phyloP scores from a whole-genome alignment of 2,797 vertebrate genomes.

The Chelon auratus region DNA sequence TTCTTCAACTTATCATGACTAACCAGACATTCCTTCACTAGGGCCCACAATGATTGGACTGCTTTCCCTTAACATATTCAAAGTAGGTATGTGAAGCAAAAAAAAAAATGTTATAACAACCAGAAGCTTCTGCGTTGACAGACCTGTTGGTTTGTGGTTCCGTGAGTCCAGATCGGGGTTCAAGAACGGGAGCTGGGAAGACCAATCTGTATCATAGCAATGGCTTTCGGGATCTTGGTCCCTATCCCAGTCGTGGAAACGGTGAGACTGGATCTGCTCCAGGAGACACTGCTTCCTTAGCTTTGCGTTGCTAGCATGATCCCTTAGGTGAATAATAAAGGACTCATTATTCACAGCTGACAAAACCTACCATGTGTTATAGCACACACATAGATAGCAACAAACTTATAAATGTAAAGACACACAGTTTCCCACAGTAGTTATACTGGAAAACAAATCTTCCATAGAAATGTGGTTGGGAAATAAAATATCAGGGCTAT shows the following conservation, averaged over 20 bases:
- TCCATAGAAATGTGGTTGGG: neutral
- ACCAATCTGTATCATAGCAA: constrained; percentile 81
- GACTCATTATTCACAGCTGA: neutral
- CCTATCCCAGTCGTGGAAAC: constrained; percentile 89
- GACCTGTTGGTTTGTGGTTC: constrained; percentile 69
- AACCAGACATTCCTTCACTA: neutral
- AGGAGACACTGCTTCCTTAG: constrained; percentile 87
- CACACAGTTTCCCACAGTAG: too few relatives aligned
- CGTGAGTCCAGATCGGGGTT: constrained; percentile 87
- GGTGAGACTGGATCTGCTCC: constrained; percentile 88
- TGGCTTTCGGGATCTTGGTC: constrained; percentile 87
- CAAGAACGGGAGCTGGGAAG: constrained; percentile 83
- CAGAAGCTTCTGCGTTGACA: neutral
- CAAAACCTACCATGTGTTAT: neutral
- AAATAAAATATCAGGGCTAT: neutral
- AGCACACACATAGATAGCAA: neutral
- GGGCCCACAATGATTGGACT: too few relatives aligned
- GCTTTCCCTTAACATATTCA: too few relatives aligned
- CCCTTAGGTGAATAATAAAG: constrained; percentile 76
- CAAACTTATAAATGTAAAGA: neutral
- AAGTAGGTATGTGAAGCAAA: neutral
- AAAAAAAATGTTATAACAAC: neutral
- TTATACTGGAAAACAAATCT: neutral
- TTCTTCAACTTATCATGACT: neutral
- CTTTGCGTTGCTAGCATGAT: constrained; percentile 87